Conservation (phyloP, 37 sponge, comb jelly and placozoan genomes). For the Halichondria panicea region DNA sequence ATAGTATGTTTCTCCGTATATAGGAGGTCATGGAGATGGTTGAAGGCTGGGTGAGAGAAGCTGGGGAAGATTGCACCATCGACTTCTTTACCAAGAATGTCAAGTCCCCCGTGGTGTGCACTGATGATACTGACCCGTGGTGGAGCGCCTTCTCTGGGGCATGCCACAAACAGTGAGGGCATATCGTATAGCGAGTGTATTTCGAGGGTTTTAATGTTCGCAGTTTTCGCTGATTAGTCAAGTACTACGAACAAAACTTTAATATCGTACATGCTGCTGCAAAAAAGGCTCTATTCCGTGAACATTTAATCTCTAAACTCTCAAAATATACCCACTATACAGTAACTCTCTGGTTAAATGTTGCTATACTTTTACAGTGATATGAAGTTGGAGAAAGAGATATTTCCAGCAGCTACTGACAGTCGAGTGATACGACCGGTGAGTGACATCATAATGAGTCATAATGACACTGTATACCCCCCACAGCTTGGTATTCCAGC, state of each 20-base stretch:
- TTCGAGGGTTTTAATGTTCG: no score
- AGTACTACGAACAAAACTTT: no score
- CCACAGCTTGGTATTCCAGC: conserved; percentile 66
- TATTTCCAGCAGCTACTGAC: conserved; percentile 87
- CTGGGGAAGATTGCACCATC: conserved; percentile 60
- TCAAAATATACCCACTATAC: no score
- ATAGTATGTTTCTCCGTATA: no score
- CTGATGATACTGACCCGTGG: conserved; percentile 71
- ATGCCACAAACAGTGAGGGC: conserved; percentile 7
- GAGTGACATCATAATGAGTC: conserved; percentile 5
- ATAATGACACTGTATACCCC: background rate
- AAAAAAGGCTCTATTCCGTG: no score
- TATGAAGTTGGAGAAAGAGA: conserved; percentile 52
- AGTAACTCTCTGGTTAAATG: no score
- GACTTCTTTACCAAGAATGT: background rate
- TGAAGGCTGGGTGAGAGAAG: conserved; percentile 57
- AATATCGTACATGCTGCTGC: no score
- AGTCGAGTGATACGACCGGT: conserved; percentile 48
- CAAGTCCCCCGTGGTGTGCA: conserved; percentile 33
- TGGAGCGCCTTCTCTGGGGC: conserved; percentile 65
- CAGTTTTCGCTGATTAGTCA: no score
- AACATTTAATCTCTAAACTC: no score
- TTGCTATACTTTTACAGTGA: no score
- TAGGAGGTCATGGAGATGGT: conserved; percentile 48
- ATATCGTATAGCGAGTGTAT: conserved; percentile 1